phyloP scores from a whole-genome alignment of 2,797 vertebrate species.

The Sylvia borin region DNA sequence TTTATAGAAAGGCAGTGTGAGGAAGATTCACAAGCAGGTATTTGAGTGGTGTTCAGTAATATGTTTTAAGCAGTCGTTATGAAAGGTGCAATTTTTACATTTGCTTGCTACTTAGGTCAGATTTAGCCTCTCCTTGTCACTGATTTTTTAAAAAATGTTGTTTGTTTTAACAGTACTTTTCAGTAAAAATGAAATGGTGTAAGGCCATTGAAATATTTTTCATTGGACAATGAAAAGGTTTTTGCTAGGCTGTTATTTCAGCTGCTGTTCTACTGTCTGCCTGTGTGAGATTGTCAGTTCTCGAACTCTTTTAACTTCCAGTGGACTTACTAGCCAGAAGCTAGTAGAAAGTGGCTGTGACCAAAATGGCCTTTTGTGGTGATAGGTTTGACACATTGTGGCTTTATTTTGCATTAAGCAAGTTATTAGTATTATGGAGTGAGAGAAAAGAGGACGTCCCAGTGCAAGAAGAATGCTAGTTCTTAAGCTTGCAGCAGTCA shows the following conservation, averaged over 20 bases:
- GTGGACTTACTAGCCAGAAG: background rate
- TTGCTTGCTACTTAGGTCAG: background rate
- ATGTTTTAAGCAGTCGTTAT: background rate
- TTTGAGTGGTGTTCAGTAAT: background rate
- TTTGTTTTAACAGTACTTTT: background rate
- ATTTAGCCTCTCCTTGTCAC: background rate
- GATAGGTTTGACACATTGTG: background rate
- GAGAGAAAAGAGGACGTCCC: background rate
- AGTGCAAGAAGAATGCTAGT: background rate
- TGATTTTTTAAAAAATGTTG: rapidly evolving
- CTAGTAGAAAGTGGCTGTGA: background rate
- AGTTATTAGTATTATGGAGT: background rate
- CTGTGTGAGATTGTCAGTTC: background rate
- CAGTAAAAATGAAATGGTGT: background rate
- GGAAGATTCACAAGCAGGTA: background rate
- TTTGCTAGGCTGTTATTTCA: background rate
- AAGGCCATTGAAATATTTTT: background rate
- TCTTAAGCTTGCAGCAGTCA: background rate
- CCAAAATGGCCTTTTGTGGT: background rate
- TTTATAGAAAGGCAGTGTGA: background rate
- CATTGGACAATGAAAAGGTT: background rate
- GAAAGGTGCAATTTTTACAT: background rate
- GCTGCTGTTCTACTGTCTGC: rapidly evolving
- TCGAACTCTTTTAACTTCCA: background rate
- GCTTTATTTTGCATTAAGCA: background rate